Evolutionary conservation across 2,888 invertebrate genomes (phyloP).

Genomic region (Tenthredo notha): DNA sequence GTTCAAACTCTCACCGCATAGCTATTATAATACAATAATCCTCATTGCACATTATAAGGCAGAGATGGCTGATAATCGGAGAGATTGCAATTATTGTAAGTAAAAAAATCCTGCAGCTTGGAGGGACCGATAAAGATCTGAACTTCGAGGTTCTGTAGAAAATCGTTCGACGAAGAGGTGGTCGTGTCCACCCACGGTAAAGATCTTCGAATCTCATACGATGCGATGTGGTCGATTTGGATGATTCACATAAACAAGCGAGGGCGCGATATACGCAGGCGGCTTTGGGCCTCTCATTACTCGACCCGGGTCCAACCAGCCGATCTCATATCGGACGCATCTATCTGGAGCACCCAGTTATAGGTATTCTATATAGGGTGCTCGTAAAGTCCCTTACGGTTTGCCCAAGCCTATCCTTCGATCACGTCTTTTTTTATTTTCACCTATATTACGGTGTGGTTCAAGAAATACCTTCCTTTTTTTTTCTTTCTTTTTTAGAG

Average conservation of each 20-base stretch:
- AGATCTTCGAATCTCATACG: constrained; percentile 46
- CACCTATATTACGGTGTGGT: not conserved
- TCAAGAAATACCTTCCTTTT: not conserved
- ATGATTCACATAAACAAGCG: constrained; percentile 64
- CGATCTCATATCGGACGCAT: constrained; percentile 63
- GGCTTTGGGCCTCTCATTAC: constrained; percentile 65
- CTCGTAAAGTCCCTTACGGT: constrained; percentile 51
- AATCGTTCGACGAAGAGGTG: constrained; percentile 53
- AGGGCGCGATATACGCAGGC: constrained; percentile 60
- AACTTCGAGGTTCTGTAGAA: constrained; percentile 16
- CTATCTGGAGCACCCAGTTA: constrained; percentile 66
- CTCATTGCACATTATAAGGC: not conserved
- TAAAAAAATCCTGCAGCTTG: constrained; percentile 27
- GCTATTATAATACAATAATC: not conserved
- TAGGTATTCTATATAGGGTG: constrained; percentile 55
- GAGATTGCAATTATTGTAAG: constrained; percentile 38
- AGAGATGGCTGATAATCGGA: not conserved
- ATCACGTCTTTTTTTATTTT: not conserved
- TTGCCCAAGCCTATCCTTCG: constrained; percentile 24
- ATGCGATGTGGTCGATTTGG: constrained; percentile 56
- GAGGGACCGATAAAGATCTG: constrained; percentile 13
- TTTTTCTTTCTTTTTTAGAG: not conserved
- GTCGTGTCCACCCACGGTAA: constrained; percentile 57
- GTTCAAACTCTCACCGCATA: not conserved
- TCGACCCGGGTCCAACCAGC: constrained; percentile 58